Conservation (phyloP, 2,113 vertebrate genomes). For the Corapipo altera region DNA sequence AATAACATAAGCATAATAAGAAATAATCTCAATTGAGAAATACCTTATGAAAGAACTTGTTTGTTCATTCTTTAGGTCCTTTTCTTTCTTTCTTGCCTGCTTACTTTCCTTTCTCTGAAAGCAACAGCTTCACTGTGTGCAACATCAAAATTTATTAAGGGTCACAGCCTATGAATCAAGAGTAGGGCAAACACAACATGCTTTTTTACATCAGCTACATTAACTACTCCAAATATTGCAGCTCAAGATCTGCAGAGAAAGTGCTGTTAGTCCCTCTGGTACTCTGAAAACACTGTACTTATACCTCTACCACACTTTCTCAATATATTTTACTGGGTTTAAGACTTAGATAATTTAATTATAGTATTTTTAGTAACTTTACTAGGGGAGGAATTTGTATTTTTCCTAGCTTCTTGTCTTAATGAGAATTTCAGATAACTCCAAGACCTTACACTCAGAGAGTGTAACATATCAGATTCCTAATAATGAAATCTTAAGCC, state of each 20-base stretch:
- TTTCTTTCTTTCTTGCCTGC: slow-evolving; percentile 4
- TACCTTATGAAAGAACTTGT: slow-evolving; percentile 37
- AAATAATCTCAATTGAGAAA: slow-evolving; percentile 34
- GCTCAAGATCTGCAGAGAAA: slow-evolving; percentile 10
- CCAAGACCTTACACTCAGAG: neutral
- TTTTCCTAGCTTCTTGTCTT: slow-evolving; percentile 43
- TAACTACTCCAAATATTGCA: neutral
- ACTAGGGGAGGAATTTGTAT: slow-evolving; percentile 4
- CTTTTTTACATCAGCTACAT: neutral
- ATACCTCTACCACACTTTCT: neutral
- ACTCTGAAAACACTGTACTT: neutral
- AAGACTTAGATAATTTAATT: slow-evolving; percentile 50
- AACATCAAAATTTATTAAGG: slow-evolving; percentile 37
- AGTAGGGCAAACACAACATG: neutral
- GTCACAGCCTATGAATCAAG: slow-evolving; percentile 51
- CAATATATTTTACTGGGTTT: slow-evolving; percentile 25
- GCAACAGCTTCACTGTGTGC: neutral
- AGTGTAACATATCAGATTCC: neutral
- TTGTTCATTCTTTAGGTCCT: slow-evolving; percentile 35
- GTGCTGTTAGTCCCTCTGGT: neutral
- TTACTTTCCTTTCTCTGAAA: slow-evolving; percentile 28
- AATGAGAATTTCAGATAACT: slow-evolving; percentile 62
- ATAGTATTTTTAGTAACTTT: slow-evolving; percentile 39
- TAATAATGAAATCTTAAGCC: slow-evolving; percentile 47
- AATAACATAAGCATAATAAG: neutral